Base-by-base conservation (phyloP, 2,797 vertebrate species). In the Eulemur rubriventer region DNA sequence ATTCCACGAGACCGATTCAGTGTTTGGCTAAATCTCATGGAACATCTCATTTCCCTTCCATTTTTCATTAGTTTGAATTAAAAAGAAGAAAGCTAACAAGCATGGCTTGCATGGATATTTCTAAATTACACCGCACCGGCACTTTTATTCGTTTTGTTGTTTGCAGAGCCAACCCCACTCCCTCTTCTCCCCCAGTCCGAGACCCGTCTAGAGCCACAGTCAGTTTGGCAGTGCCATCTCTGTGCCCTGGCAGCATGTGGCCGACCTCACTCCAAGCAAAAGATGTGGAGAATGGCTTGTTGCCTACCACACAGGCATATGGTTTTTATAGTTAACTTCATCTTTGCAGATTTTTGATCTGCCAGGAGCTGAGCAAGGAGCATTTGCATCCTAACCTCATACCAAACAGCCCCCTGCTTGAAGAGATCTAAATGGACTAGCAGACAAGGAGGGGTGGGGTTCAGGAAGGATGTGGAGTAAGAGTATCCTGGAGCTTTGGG, bases 21-120 rank as follows among this genome's bases (percentile, higher is more conserved):
- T 80, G 73, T 91, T 94, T 95, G 75, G 79, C 79, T 91, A 95
- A 96, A 93, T 89, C 89, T 96, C 75, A 70, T 18, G 52, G 94
- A 97, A 89, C 85, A 94, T 93, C 78, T 96, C 35, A 89, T 97
- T 94, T 96, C 90, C 59, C 75, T 96, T 97, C 69, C 76, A 80
- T 94, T 95, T 97, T 96, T 96, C 92, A 97, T 97, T 97, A 97
- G 94, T 94, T 92, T 91, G 81, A 95, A 96, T 97, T 97, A 92
- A 89, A 97, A 94, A 83, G 52, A 70, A 91, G 94, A 95, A 93
- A 46, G 26, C 41, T 82, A 96, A 80, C 81, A 95, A 96, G 84
- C 78, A 50, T 89, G 91, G 61, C 86, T 96, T 89, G 70, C 79
- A 97, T 65, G 83, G n/a, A 46, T 91, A 69, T 91, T 96, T 97